These are phyloP conservation scores for Carcinoscorpius rotundicauda DNA, from an alignment of 1,140 invertebrate genomes.

Conservation along the genomic window DNA sequence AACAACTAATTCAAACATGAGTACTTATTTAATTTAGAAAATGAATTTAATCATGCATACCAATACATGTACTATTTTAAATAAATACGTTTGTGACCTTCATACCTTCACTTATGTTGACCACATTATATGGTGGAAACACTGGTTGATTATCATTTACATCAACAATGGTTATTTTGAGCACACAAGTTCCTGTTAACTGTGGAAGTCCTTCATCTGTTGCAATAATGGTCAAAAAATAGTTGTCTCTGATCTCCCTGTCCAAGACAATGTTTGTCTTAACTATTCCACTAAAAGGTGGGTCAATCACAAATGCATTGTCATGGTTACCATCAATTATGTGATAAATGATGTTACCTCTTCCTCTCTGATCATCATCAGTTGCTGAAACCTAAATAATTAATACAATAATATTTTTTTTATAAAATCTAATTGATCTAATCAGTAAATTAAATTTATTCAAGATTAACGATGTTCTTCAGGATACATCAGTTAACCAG, in stretches of 20 bases:
- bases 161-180: constrained; percentile 60
- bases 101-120: constrained; percentile 68
- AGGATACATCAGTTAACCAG: too few species aligned
- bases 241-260: constrained; percentile 78
- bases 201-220: constrained; percentile 87
- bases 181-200: constrained; percentile 74
- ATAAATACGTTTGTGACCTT: too few species aligned
- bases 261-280: constrained; percentile 89
- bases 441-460: too few species aligned
- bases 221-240: constrained; percentile 79
- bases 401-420: too few species aligned
- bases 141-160: constrained; percentile 94
- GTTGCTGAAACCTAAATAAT: constrained; percentile 43
- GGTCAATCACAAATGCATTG: constrained; percentile 87
- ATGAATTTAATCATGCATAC: too few species aligned
- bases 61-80: too few species aligned
- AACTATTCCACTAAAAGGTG: constrained; percentile 79
- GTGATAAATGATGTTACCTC: constrained; percentile 77
- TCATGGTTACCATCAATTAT: constrained; percentile 93
- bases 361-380: constrained; percentile 70
- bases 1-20: too few species aligned
- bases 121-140: constrained; percentile 73
- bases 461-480: too few species aligned
- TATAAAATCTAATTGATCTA: too few species aligned
- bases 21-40: too few species aligned